Evolutionary conservation across 2,888 invertebrate genomes (phyloP), one percentile per base, ranked within the genome.

Genomic region (Tiliacea aurago): DNA sequence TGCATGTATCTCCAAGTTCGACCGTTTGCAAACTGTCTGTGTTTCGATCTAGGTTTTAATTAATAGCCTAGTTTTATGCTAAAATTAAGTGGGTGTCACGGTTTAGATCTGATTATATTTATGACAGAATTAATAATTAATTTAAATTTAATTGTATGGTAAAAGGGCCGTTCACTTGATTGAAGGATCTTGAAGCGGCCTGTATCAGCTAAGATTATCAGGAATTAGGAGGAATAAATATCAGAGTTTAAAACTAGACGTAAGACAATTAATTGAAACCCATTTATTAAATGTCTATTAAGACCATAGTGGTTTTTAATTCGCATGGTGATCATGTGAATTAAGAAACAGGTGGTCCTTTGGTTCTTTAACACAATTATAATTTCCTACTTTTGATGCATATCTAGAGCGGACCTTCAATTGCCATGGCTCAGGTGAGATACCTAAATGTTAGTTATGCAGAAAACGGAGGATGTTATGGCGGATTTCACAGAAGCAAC

Each of bases 11-110:
- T 63, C 13, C 41, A 37, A 51, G 56, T 65, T n/a, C 10, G 9
- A 78, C 41, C 63, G 59, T 69, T 71, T 56, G 55, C 18, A 28
- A 61, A 53, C 41, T 43, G 63, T 67, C 45, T 61, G 47, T 43
- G 58, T 68, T 78, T 37, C 41, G 43, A 81, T 80, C 73, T 78
- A 78, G 41, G 47, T 78, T 74, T 67, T 81, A 83, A 83, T 83
- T 67, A 84, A 83, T 84, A 78, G 74, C 37, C 83, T 78, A 72
- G 83, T 78, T 83, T 78, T 84, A 83, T 84, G 83, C 74, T 81
- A 70, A 81, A 71, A 68, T 81, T 67, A 80, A 81, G 84, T 84
- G 78, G 83, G 83, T 84, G 83, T 84, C 74, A 71, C 51, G 43
- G 63, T 43, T 78, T 68, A 61, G 64, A 83, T 81, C 73, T 84